Evolutionary conservation across 2,888 invertebrate species (phyloP), one percentile per base, ranked within the genome.

Genomic region (Chymomyza procnemis): DNA sequence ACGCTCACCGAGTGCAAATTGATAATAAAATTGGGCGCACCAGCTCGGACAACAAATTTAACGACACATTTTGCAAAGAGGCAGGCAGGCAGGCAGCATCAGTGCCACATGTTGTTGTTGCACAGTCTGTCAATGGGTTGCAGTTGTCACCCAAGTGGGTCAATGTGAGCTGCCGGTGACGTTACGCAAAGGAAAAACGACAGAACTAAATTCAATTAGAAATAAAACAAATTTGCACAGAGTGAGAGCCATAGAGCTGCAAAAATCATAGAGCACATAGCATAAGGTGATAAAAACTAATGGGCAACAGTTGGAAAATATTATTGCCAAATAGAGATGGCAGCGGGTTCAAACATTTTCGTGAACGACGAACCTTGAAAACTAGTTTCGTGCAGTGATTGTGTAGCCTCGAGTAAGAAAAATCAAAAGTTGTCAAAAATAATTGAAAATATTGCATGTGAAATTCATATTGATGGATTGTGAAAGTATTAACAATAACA

Each of bases 1-100:
- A 22, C 30, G 21, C 16, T 14, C 61, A 26, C 48, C n/a, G 52
- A 70, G 77, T 71, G 61, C 73, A 83, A 79, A 87, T 87, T 83
- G 87, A 83, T 83, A 83, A 83, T 83, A 85, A 80, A 79, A 74
- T 87, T 87, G 85, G 85, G 82, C 87, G 75, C 75, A 68, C 76
- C 8, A 18, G 73, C 79, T 84, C 73, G 74, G 52, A 18, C 21
- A 18, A 9, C 12, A 12, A 41, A 12, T 12, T 41, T 12, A 41
- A 41, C 34, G 34, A 41, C 12, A 12, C 9, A 12, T 41, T 41
- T 41, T 12, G 34, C 34, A 41, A 12, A 12, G 3, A 2, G 34
- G 34, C 34, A 41, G 34, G 34, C 34, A 41, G 34, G 34, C 12
- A 2, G 34, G 34, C 34, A 41, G 34, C 34, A 12, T 41, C 34